A percentile compares a stretch with the other conserved stretches of the same genome.
Conservation (phyloP, 2,888 invertebrate genomes). For the Polymixis flavicincta region DNA sequence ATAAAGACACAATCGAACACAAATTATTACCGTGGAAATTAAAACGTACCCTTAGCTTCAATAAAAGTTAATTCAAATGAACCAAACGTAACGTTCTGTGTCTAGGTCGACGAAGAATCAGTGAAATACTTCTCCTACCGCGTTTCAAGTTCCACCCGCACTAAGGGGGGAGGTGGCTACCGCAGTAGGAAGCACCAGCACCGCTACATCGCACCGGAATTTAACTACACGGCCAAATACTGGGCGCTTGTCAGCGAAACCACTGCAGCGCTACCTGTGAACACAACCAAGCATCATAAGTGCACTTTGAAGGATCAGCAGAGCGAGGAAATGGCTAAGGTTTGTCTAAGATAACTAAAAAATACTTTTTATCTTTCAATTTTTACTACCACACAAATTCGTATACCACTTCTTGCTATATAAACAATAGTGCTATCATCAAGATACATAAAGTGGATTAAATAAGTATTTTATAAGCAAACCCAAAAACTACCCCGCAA, state of each 20-base stretch:
- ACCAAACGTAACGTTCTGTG: not conserved
- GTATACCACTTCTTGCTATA: no score
- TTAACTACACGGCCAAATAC: conserved; percentile 87
- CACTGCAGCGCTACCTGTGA: conserved; percentile 77
- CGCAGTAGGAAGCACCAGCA: conserved; percentile 86
- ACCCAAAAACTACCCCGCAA: no score
- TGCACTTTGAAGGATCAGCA: conserved; percentile 86
- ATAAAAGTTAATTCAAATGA: not conserved
- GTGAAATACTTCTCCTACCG: conserved; percentile 86
- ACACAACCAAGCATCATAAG: conserved; percentile 83
- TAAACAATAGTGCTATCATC: no score
- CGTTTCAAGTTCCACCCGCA: conserved; percentile 86
- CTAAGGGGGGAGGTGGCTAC: conserved; percentile 85
- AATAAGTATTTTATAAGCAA: no score
- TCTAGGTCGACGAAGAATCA: conserved; percentile 84
- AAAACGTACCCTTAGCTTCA: not conserved
- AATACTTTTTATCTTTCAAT: no score
- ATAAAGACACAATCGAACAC: no score
- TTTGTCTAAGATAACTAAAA: conserved; percentile 53
- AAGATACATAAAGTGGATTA: no score
- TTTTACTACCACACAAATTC: no score
- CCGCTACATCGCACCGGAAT: conserved; percentile 87
- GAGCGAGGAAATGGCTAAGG: conserved; percentile 86
- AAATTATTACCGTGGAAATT: not conserved
- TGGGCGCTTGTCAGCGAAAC: conserved; percentile 88